phyloP scores from a whole-genome alignment of 1,140 invertebrate genomes.

The Conopomorpha cramerella region DNA sequence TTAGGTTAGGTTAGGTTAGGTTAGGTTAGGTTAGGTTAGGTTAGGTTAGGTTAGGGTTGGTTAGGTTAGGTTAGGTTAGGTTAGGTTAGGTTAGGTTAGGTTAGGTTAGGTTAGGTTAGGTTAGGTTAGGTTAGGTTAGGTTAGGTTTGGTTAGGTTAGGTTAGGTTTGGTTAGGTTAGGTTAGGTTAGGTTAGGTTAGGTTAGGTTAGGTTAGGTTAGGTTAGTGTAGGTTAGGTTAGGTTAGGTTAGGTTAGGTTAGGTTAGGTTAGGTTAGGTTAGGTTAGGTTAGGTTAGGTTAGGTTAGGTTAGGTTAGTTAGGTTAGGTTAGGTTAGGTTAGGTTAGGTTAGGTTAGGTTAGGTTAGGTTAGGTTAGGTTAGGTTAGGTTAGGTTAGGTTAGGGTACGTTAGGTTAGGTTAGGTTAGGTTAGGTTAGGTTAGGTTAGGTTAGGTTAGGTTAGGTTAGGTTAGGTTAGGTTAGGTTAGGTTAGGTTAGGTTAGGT shows the following conservation, averaged over 20 bases:
- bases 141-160: not conserved
- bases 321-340: not conserved
- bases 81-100: not conserved
- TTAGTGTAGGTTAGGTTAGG: not conserved
- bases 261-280: not conserved
- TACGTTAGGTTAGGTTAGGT: not conserved
- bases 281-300: not conserved
- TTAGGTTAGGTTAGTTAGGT: not conserved
- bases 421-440: not conserved
- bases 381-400: not conserved
- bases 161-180: not conserved
- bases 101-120: not conserved
- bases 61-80: not conserved
- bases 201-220: not conserved
- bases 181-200: not conserved
- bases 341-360: not conserved
- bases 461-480: not conserved
- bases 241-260: not conserved
- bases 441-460: not conserved
- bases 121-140: not conserved
- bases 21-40: not conserved
- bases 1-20: not conserved
- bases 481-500: not conserved
- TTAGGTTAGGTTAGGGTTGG: not conserved
- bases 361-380: not conserved